phyloP scores from a whole-genome alignment of 37 sponge, comb jelly and placozoan genomes.

The Bolinopsis microptera region DNA sequence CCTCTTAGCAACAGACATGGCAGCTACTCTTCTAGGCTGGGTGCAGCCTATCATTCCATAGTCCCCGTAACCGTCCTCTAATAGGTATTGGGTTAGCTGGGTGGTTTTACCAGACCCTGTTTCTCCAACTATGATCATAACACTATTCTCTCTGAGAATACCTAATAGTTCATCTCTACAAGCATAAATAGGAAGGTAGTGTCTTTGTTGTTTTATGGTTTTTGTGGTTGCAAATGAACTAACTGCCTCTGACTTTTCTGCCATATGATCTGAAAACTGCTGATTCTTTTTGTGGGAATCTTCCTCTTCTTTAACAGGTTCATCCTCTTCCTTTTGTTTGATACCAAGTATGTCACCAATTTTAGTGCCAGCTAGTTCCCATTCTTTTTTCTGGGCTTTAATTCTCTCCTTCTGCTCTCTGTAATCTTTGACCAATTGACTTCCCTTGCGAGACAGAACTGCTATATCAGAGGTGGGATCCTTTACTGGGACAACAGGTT shows the following conservation, averaged over 20 bases:
- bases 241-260: constrained; percentile 78
- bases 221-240: constrained; percentile 90
- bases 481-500: constrained; percentile 92
- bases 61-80: constrained; percentile 89
- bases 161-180: constrained; percentile 81
- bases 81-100: constrained; percentile 96
- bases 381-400: constrained; percentile 96
- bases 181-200: constrained; percentile 96
- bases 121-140: constrained; percentile 97
- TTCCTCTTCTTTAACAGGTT: constrained; percentile 74
- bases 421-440: constrained; percentile 80
- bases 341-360: constrained; percentile 95
- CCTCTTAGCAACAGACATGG: constrained; percentile 99
- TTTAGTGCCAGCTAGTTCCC: constrained; percentile 94
- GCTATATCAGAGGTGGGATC: constrained; percentile 98
- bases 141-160: constrained; percentile 90
- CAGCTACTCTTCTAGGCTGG: constrained; percentile 98
- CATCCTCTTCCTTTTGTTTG: constrained; percentile 83
- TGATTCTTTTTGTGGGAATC: constrained; percentile 89
- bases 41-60: constrained; percentile 98
- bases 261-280: constrained; percentile 91
- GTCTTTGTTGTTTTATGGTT: constrained; percentile 86
- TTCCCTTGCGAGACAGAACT: constrained; percentile 89
- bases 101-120: constrained; percentile 99
- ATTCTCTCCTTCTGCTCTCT: constrained; percentile 96